phyloP scores from a whole-genome alignment of 2,113 vertebrate species.

The Caracal caracal region DNA sequence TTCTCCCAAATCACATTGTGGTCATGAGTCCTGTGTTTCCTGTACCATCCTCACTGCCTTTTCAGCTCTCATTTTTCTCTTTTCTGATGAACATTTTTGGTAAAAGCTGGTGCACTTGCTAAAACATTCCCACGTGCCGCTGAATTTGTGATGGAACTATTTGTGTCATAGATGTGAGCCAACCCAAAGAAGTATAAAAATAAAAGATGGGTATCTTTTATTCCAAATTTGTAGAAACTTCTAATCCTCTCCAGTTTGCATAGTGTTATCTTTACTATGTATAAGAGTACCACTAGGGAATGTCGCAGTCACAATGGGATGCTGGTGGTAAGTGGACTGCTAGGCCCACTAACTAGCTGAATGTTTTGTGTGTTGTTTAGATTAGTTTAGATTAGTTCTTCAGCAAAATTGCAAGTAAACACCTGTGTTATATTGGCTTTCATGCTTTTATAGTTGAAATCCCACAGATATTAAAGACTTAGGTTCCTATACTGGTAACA shows the following conservation, averaged over 20 bases:
- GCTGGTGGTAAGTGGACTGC: background rate
- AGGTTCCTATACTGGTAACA: background rate
- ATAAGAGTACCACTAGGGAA: background rate
- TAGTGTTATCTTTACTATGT: background rate
- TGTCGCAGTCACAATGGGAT: background rate
- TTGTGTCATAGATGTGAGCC: background rate
- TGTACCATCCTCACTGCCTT: background rate
- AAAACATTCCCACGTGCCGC: background rate
- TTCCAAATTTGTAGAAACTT: background rate
- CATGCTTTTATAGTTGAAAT: background rate
- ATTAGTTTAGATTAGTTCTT: background rate
- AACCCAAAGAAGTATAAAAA: background rate
- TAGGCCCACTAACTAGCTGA: background rate
- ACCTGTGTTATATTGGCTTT: background rate
- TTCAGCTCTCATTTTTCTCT: background rate
- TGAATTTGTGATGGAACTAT: background rate
- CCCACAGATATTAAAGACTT: background rate
- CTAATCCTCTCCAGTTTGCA: background rate
- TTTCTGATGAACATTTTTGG: background rate
- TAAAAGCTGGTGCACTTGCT: constrained; percentile 15
- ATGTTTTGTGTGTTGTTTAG: background rate
- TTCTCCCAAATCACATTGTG: constrained; percentile 3
- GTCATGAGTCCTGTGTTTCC: background rate
- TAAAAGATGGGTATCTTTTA: background rate
- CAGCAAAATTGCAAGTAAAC: background rate